phyloP scores from a whole-genome alignment of 1,140 invertebrate species.

The Agrilus planipennis region DNA sequence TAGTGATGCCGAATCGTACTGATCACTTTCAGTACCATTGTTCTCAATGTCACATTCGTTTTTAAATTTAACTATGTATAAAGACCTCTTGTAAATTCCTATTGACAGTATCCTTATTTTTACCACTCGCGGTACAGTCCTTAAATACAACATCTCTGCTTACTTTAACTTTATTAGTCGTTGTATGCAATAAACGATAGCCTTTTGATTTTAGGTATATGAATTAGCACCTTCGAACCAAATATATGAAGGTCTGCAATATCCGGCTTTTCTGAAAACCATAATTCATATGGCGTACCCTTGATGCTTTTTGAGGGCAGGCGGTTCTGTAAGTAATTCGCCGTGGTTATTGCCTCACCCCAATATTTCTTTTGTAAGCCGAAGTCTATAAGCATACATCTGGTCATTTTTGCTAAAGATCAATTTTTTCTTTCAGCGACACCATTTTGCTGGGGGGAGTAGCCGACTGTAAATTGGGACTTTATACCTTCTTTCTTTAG shows the following conservation, averaged over 20 bases:
- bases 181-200: constrained; percentile 25
- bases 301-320: neutral
- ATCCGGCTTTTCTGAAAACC: constrained; percentile 1
- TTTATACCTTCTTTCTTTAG: constrained; percentile 13
- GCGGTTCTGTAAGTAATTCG: constrained; percentile 6
- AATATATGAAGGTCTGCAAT: constrained; percentile 4
- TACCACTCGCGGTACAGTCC: no score
- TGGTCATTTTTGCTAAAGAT: constrained; percentile 20
- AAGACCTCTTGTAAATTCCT: no score
- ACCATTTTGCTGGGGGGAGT: constrained; percentile 35
- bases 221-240: constrained; percentile 1
- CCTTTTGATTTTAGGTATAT: constrained; percentile 7
- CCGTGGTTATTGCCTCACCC: constrained; percentile 7
- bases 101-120: no score
- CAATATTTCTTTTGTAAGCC: constrained; percentile 2
- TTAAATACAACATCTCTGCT: constrained; percentile 22
- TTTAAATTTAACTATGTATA: no score
- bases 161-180: constrained; percentile 16
- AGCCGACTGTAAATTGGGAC: constrained; percentile 18
- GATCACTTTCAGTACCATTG: no score
- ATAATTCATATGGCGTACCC: constrained; percentile 6
- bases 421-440: constrained; percentile 31
- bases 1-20: no score
- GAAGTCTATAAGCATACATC: constrained; percentile 3
- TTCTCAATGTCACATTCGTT: no score